These are phyloP conservation scores for Sorex maritimensis DNA, from an alignment of 2,797 vertebrate genomes.

Conservation along the genomic window DNA sequence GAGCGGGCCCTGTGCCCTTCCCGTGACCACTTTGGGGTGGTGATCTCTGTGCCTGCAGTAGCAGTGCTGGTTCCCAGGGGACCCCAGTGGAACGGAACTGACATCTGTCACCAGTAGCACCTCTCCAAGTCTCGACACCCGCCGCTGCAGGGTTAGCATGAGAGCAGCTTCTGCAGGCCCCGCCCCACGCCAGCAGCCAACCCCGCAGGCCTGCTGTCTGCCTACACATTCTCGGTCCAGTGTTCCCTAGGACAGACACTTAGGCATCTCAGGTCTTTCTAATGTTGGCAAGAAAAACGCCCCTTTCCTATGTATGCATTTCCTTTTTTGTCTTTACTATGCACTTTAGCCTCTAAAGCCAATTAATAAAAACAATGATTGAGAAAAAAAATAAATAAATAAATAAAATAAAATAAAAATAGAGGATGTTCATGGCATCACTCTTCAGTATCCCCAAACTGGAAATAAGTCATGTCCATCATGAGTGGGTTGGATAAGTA, in stretches of 20 bases:
- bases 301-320: constrained; percentile 81
- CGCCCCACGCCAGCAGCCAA: constrained; percentile 52
- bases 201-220: constrained; percentile 49
- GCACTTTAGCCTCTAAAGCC: constrained; percentile 86
- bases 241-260: constrained; percentile 77
- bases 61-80: constrained; percentile 20
- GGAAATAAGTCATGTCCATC: constrained; percentile 7
- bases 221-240: constrained; percentile 10
- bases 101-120: constrained; percentile 49
- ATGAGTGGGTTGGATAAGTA: neutral
- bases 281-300: constrained; percentile 70
- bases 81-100: constrained; percentile 20
- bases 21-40: constrained; percentile 39
- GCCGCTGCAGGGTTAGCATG: constrained; percentile 77
- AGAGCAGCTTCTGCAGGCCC: constrained; percentile 76
- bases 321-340: constrained; percentile 87
- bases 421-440: neutral
- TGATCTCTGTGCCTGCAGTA: neutral
- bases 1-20: neutral
- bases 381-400: constrained; percentile 36
- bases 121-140: constrained; percentile 25
- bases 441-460: constrained; percentile 2
- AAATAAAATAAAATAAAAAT: neutral
- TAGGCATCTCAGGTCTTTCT: constrained; percentile 88
- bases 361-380: constrained; percentile 83